A percentile compares a stretch with the other conserved stretches of the same genome.
These are phyloP conservation scores for Saguinus imperator DNA, from an alignment of 2,113 vertebrate genomes.

Conservation along the genomic window DNA sequence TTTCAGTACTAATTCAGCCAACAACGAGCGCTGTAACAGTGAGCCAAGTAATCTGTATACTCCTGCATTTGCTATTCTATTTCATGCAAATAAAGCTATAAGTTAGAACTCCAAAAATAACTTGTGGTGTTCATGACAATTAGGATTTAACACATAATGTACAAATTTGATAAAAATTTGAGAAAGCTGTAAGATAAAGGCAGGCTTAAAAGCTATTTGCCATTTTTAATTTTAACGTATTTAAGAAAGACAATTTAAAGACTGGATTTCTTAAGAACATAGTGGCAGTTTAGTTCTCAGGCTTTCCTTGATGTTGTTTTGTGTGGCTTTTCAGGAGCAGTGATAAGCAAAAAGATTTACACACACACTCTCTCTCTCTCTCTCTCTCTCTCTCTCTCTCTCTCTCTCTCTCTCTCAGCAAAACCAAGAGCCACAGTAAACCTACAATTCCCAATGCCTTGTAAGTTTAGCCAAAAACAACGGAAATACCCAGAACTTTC, in stretches of 20 bases:
- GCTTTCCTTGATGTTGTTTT: neutral
- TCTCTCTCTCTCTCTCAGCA: neutral
- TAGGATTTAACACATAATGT: neutral
- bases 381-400: neutral
- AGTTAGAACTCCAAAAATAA: neutral
- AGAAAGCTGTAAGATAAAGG: conserved; percentile 14
- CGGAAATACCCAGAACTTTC: neutral
- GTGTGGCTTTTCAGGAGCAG: conserved; percentile 17
- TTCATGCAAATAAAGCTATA: neutral
- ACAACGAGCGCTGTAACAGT: neutral
- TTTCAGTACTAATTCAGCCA: neutral
- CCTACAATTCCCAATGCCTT: neutral
- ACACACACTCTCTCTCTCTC: neutral
- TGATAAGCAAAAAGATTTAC: conserved; percentile 16
- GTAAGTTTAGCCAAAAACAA: conserved; percentile 35
- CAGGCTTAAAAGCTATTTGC: conserved; percentile 12
- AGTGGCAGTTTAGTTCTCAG: conserved; percentile 41
- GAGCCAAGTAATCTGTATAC: neutral
- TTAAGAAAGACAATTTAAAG: neutral
- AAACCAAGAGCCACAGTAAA: conserved; percentile 50
- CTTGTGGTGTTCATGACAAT: conserved; percentile 15
- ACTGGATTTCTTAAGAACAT: conserved; percentile 30
- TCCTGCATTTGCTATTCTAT: neutral
- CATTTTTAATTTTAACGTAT: conserved; percentile 48
- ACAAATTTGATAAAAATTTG: neutral